Evolutionary conservation across 2,797 vertebrate species (phyloP).

Genomic region (Poecile montanus): DNA sequence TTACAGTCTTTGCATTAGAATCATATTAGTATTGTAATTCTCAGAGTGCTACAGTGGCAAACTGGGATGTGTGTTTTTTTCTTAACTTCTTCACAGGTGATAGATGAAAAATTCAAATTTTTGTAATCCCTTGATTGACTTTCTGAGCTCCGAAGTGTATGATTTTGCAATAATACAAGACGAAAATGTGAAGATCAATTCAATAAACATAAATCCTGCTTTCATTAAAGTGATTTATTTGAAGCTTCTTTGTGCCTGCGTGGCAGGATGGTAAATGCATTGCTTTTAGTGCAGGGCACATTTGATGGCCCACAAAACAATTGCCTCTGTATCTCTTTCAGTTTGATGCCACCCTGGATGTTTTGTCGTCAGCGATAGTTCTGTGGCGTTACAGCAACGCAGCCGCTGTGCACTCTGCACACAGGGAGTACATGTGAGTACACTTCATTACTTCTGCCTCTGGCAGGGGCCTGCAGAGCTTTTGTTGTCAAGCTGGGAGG

Average conservation of each 20-base stretch:
- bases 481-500: neutral
- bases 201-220: neutral
- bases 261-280: neutral
- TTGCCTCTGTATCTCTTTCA: constrained; percentile 72
- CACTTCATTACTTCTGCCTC: neutral
- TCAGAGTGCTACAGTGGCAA: neutral
- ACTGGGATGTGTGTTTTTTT: neutral
- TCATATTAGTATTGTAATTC: neutral
- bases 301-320: neutral
- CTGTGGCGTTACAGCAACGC: constrained; percentile 99
- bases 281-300: neutral
- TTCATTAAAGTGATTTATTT: neutral
- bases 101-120: neutral
- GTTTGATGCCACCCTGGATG: constrained; percentile 95
- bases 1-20: neutral
- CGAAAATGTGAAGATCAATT: neutral
- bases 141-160: neutral
- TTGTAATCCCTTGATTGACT: neutral
- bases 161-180: neutral
- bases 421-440: constrained; percentile 97
- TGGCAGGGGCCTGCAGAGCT: neutral
- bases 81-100: neutral
- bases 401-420: constrained; percentile 93
- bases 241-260: neutral
- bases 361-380: constrained; percentile 94